Evolutionary conservation across 2,797 vertebrate species (phyloP).

Genomic region (Tapirus indicus): DNA sequence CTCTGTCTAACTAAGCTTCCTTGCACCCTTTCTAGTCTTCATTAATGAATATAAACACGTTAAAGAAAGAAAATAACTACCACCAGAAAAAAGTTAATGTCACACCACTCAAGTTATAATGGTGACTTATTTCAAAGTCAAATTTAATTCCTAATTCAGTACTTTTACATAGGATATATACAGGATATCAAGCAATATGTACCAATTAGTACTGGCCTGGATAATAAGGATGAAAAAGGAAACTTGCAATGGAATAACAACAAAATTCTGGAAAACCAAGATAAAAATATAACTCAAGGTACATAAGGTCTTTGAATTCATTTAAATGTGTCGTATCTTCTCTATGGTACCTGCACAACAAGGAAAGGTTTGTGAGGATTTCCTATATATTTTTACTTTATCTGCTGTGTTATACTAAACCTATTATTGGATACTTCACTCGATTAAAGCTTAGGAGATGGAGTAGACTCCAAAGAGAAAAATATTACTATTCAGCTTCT

Average conservation of each 20-base stretch:
- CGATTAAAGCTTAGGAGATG: neutral
- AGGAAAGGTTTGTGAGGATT: neutral
- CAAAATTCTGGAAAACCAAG: neutral
- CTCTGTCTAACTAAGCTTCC: neutral
- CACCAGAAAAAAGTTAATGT: neutral
- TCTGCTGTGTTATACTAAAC: neutral
- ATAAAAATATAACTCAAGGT: neutral
- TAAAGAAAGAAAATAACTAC: conserved; percentile 37
- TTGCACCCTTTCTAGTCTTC: neutral
- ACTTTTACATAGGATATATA: neutral
- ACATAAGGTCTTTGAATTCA: neutral
- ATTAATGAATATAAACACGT: neutral
- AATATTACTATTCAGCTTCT: neutral
- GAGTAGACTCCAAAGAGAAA: neutral
- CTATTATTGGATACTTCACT: neutral
- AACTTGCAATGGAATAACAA: neutral
- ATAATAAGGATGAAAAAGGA: neutral
- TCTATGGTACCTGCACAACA: neutral
- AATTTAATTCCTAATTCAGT: neutral
- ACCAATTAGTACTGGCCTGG: neutral
- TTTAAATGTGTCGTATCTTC: neutral
- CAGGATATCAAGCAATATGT: neutral
- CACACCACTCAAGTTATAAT: neutral
- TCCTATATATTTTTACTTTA: neutral
- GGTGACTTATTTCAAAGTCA: neutral